Evolutionary conservation across 2,113 vertebrate species (phyloP).

Genomic region (Ictalurus punctatus): DNA sequence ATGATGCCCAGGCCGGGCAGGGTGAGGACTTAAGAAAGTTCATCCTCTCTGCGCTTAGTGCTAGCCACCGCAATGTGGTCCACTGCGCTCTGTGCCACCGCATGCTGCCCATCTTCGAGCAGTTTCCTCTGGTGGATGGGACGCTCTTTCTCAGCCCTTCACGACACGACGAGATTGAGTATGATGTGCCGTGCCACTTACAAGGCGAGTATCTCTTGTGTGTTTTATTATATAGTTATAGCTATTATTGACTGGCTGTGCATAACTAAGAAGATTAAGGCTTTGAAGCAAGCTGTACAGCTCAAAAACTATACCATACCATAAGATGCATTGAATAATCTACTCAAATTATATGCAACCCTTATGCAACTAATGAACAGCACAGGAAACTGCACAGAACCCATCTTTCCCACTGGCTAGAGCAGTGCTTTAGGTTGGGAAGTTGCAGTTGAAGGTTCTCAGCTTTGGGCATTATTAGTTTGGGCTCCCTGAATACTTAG

Average conservation of each 20-base stretch:
- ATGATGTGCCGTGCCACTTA: slow-evolving; percentile 97
- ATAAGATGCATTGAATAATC: neutral
- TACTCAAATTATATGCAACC: neutral
- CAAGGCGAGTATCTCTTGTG: slow-evolving; percentile 79
- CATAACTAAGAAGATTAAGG: neutral
- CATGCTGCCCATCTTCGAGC: slow-evolving; percentile 91
- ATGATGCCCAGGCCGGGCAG: slow-evolving; percentile 94
- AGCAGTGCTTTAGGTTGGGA: neutral
- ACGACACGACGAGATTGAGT: slow-evolving; percentile 96
- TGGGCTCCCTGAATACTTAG: neutral
- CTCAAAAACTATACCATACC: neutral
- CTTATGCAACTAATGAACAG: neutral
- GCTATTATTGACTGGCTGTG: neutral
- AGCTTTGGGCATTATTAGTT: neutral
- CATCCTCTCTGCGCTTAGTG: slow-evolving; percentile 93
- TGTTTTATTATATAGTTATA: neutral
- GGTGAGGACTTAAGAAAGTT: slow-evolving; percentile 98
- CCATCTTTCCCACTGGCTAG: neutral
- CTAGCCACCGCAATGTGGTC: slow-evolving; percentile 93
- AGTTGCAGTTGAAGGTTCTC: neutral
- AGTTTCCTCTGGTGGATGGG: slow-evolving; percentile 96
- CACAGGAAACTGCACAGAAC: neutral
- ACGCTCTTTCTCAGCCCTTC: slow-evolving; percentile 97
- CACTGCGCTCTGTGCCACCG: slow-evolving; percentile 96
- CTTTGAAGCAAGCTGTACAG: neutral